Conservation (phyloP, 2,113 vertebrate genomes). For the Bothrops jararaca region DNA sequence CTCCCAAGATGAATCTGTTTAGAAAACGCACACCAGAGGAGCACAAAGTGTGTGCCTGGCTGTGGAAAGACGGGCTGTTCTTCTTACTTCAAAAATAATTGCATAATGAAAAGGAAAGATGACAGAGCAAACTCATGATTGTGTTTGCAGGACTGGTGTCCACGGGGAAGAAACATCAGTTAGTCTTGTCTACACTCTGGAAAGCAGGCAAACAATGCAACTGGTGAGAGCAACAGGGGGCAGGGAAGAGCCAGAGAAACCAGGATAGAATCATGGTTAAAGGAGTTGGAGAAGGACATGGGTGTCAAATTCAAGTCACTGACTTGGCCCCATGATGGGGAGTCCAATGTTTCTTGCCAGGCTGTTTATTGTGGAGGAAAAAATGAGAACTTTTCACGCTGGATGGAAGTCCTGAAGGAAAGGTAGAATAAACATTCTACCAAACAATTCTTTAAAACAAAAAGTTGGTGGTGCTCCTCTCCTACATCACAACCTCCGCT, state of each 20-base stretch:
- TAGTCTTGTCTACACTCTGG: neutral
- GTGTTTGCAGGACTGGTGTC: neutral
- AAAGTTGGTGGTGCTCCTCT: neutral
- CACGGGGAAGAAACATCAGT: neutral
- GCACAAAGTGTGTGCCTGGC: neutral
- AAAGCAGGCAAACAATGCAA: neutral
- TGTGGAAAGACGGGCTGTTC: neutral
- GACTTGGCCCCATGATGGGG: neutral
- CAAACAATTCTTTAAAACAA: neutral
- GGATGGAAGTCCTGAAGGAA: neutral
- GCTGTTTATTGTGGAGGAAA: neutral
- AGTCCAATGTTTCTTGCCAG: neutral
- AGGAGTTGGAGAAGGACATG: neutral
- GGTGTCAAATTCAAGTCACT: neutral
- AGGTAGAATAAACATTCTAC: neutral
- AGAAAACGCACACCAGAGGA: neutral
- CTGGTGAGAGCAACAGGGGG: neutral
- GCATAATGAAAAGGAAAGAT: neutral
- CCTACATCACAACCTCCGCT: neutral
- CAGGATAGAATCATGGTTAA: neutral
- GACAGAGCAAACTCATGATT: neutral
- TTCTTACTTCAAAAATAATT: neutral
- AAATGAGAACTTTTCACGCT: neutral
- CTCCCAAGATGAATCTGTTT: neutral
- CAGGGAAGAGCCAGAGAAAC: neutral